Evolutionary conservation across 2,113 vertebrate genomes (phyloP), one percentile per base, ranked within the genome.

Genomic region (Paraplagusia blochii): DNA sequence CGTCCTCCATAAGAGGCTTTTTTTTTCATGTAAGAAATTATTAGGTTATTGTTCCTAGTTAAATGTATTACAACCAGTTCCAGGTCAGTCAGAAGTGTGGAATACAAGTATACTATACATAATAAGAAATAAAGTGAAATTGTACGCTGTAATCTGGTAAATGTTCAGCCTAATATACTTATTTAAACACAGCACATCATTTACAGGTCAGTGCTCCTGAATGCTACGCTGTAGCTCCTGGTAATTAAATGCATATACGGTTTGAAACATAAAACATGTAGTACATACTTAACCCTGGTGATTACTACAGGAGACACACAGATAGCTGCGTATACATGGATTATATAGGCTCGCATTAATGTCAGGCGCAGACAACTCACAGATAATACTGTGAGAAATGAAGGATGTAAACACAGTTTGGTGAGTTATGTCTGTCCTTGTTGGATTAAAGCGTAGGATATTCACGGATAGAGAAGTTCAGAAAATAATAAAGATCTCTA

Each of bases 251-350:
- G n/a, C 52, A 60, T 60, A 58, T 80, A 79, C 13, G 71, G 52
- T 78, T 50, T 50, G 66, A 72, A 67, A 22, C 44, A 69, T 80
- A 39, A 57, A 67, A 60, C 46, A 72, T 50, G 53, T 63, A 47
- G 47, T 60, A 74, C 53, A 69, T 83, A 51, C 68, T 73, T 77
- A 63, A 80, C 68, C 79, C 69, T 67, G 15, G 55, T 59, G 48
- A 83, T 83, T 75, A 44, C 57, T 49, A 68, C 50, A 71, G 48
- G 72, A 77, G 76, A 76, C 70, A 74, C 77, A 79, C 68, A 74
- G 46, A 45, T 48, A 56, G 64, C 36, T 38, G 36, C 36, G 10
- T 40, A 12, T 40, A 40, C 13, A 29, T 29, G 22, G 22, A 29
- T 29, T 29, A 29, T 29, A 29, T 29, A 29, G 6, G 22, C 22